phyloP scores from a whole-genome alignment of 2,888 invertebrate species.

The Chromoteleia sp. region DNA sequence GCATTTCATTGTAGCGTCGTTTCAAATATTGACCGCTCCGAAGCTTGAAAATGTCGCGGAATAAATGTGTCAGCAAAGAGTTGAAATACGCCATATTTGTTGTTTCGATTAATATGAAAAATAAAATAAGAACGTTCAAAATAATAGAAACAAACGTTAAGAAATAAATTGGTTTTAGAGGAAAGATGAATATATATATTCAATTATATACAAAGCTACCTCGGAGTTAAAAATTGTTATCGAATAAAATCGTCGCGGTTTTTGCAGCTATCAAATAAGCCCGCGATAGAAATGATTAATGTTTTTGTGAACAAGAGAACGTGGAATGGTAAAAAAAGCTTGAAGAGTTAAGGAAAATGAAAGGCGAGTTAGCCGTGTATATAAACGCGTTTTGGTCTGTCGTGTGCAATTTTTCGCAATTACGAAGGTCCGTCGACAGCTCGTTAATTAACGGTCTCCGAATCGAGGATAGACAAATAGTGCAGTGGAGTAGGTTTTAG shows the following conservation, averaged over 20 bases:
- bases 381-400: constrained; percentile 32
- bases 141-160: too few species aligned
- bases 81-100: too few species aligned
- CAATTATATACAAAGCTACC: too few species aligned
- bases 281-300: constrained; percentile 22
- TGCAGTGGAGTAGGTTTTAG: constrained; percentile 57
- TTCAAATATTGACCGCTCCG: too few species aligned
- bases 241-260: constrained; percentile 15
- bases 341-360: constrained; percentile 34
- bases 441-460: constrained; percentile 74
- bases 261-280: constrained; percentile 17
- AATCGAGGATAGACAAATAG: constrained; percentile 73
- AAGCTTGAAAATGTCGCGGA: too few species aligned
- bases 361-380: constrained; percentile 20
- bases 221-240: constrained; percentile 14
- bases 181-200: too few species aligned
- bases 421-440: constrained; percentile 59
- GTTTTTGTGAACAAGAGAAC: constrained; percentile 17
- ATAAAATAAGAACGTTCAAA: too few species aligned
- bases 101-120: too few species aligned
- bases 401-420: constrained; percentile 59
- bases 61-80: too few species aligned
- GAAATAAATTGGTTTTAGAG: too few species aligned
- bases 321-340: constrained; percentile 12
- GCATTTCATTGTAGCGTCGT: too few species aligned